Evolutionary conservation across 37 sponge, comb jelly and placozoan genomes (phyloP).

Genomic region (Aplysina aerophoba): DNA sequence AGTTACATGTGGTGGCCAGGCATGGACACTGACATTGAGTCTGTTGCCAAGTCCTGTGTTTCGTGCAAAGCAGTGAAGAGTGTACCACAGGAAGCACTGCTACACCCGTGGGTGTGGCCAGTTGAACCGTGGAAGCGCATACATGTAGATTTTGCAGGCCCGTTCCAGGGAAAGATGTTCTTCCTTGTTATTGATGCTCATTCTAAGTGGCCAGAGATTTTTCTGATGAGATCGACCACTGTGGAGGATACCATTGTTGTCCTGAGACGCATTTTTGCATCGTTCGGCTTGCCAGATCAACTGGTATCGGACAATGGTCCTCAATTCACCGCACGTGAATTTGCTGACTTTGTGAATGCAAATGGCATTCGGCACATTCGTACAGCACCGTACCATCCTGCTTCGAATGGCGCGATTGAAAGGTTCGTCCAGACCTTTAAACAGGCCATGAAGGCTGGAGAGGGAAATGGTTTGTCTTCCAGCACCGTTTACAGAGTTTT

Average conservation of each 20-base stretch:
- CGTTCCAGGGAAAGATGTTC: slow-evolving; percentile 1
- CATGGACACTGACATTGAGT: slow-evolving; percentile 14
- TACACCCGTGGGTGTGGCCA: slow-evolving; percentile 34
- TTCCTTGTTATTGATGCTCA: slow-evolving; percentile 4
- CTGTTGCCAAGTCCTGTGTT: background rate
- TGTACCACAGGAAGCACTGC: background rate
- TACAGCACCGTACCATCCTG: background rate
- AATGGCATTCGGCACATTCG: background rate
- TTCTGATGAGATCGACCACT: background rate
- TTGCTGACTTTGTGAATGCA: background rate
- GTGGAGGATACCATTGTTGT: background rate
- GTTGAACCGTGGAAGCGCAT: slow-evolving; percentile 1
- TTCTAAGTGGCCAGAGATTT: background rate
- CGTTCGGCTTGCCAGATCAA: background rate
- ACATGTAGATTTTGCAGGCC: slow-evolving; percentile 29
- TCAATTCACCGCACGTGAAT: background rate
- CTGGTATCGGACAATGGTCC: slow-evolving; percentile 18
- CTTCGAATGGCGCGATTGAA: background rate
- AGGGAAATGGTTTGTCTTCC: no score
- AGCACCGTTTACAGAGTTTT: no score
- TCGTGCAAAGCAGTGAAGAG: background rate
- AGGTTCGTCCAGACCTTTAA: background rate
- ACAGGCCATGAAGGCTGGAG: background rate
- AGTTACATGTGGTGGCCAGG: slow-evolving; percentile 25
- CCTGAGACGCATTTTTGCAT: background rate